These are phyloP conservation scores for Melinopterus prodromus DNA, from an alignment of 2,888 invertebrate species.

Conservation along the genomic window DNA sequence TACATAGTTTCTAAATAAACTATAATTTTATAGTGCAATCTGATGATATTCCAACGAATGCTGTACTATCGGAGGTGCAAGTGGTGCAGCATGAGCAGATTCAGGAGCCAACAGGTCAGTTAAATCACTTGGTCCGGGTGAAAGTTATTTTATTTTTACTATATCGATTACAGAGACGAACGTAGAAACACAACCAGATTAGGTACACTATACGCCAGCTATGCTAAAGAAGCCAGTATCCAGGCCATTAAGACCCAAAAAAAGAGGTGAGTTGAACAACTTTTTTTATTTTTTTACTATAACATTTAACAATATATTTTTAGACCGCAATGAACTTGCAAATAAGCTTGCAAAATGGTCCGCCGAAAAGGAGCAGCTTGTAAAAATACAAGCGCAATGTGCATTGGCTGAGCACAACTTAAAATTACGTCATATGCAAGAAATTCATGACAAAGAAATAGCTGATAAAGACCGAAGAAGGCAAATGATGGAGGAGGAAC, in stretches of 20 bases:
- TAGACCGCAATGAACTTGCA: too few relatives aligned
- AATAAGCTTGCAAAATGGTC: too few relatives aligned
- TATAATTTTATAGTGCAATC: not conserved
- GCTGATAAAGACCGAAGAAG: too few relatives aligned
- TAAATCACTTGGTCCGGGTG: not conserved
- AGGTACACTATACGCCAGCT: not conserved
- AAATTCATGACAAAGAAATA: too few relatives aligned
- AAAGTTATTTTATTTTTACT: slow-evolving; percentile 4
- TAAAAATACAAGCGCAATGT: too few relatives aligned
- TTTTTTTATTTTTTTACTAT: too few relatives aligned
- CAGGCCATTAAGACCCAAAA: not conserved
- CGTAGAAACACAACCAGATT: not conserved
- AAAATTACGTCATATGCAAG: too few relatives aligned
- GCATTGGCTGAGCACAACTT: too few relatives aligned
- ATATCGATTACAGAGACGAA: not conserved
- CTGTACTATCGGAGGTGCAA: not conserved
- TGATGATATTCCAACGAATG: not conserved
- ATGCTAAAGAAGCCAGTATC: not conserved
- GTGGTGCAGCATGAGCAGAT: not conserved
- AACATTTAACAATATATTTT: too few relatives aligned
- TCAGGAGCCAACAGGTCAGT: not conserved
- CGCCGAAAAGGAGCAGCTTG: too few relatives aligned
- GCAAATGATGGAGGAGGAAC: too few relatives aligned
- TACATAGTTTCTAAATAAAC: not conserved
- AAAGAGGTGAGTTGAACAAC: too few relatives aligned